A percentile compares a stretch with the other conserved stretches of the same genome.
Evolutionary conservation across 2,113 vertebrate species (phyloP).

Genomic region (Microtus ochrogaster): DNA sequence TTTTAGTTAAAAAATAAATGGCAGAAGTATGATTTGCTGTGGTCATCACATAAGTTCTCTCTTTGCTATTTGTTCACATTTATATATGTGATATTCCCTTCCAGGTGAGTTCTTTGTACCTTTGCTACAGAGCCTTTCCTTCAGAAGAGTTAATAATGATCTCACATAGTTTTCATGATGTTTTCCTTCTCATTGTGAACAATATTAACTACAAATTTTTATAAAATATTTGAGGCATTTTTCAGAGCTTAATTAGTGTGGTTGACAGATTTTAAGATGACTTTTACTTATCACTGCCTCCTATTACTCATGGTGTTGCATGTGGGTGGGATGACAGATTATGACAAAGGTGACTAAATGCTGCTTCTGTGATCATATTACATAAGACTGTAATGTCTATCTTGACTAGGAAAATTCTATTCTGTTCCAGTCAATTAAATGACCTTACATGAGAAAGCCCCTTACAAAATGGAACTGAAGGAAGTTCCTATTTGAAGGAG

Average conservation of each 20-base stretch:
- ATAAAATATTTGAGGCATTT: not conserved
- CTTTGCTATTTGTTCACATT: not conserved
- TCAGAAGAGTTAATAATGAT: not conserved
- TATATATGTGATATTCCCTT: not conserved
- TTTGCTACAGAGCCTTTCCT: not conserved
- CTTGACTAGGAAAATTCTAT: not conserved
- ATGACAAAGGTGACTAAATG: not conserved
- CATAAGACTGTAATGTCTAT: not conserved
- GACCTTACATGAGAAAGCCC: not conserved
- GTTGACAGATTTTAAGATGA: not conserved
- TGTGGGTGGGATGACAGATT: not conserved
- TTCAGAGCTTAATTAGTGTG: not conserved
- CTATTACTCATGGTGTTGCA: not conserved
- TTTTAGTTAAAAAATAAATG: not conserved
- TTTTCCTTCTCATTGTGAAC: not conserved
- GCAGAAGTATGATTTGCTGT: not conserved
- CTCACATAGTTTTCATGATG: not conserved
- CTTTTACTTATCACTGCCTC: not conserved
- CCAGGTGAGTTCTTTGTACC: not conserved
- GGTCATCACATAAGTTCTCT: not conserved
- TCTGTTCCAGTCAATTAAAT: not conserved
- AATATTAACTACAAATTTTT: not conserved
- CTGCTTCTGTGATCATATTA: not conserved
- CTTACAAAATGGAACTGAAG: too few species aligned
- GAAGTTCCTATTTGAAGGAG: not conserved